A percentile compares a stretch with the other conserved stretches of the same genome.
These are phyloP conservation scores for Colletes gigas DNA, from an alignment of 1,140 invertebrate species.

Conservation along the genomic window DNA sequence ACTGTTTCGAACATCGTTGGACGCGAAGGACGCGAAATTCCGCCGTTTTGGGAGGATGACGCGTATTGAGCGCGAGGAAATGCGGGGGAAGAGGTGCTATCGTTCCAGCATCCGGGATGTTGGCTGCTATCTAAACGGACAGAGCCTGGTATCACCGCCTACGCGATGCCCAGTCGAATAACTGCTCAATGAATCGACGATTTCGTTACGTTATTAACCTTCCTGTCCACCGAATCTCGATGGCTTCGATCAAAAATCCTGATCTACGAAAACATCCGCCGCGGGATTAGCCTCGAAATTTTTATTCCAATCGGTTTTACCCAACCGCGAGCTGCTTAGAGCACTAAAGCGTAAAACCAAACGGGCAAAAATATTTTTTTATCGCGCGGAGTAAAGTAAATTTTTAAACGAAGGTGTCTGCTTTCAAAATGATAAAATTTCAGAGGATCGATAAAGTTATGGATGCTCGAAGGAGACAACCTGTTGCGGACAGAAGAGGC, in stretches of 20 bases:
- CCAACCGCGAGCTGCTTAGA: no score
- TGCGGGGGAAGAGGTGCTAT: conserved; percentile 77
- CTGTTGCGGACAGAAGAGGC: no score
- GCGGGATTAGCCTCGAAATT: background rate
- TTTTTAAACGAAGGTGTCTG: no score
- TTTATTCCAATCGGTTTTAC: background rate
- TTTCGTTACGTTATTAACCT: conserved; percentile 52
- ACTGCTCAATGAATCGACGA: conserved; percentile 69
- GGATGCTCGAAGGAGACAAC: no score
- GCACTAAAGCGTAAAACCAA: no score
- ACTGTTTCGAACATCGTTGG: background rate
- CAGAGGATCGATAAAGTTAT: no score
- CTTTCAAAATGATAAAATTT: no score
- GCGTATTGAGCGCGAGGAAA: conserved; percentile 74
- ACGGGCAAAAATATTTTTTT: no score
- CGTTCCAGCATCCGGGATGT: conserved; percentile 78
- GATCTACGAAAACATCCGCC: background rate
- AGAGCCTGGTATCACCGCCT: conserved; percentile 72
- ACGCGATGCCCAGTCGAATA: conserved; percentile 65
- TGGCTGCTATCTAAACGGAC: conserved; percentile 75
- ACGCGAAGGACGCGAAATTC: conserved; percentile 47
- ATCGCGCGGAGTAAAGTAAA: no score
- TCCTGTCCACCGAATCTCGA: background rate
- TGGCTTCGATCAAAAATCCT: background rate
- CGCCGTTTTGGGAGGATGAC: conserved; percentile 43